A percentile compares a stretch with the other conserved stretches of the same genome.
Evolutionary conservation across 2,888 invertebrate species (phyloP).

Genomic region (Pachycephus smyrnensis): DNA sequence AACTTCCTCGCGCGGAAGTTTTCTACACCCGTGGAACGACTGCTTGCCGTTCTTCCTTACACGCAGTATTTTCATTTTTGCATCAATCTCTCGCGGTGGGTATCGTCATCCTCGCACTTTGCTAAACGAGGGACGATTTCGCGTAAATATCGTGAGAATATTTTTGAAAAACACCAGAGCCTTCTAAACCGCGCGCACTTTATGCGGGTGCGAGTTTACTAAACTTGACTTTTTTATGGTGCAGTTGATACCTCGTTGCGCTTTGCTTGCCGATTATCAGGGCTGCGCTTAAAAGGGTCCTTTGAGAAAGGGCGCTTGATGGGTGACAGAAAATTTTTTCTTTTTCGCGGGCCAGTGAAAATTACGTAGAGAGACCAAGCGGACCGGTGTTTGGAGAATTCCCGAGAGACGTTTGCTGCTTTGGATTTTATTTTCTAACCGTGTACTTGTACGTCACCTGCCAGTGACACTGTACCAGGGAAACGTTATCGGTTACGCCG

Average conservation of each 20-base stretch:
- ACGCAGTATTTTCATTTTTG: background rate
- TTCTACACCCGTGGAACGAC: conserved; percentile 36
- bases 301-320: background rate
- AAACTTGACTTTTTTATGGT: conserved; percentile 36
- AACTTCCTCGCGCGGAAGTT: conserved; percentile 30
- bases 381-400: background rate
- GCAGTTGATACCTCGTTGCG: conserved; percentile 42
- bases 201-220: conserved; percentile 30
- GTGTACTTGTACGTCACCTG: background rate
- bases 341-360: background rate
- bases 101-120: background rate
- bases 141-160: background rate
- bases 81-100: background rate
- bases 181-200: conserved; percentile 10
- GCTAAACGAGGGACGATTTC: background rate
- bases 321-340: background rate
- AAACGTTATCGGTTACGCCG: background rate
- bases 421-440: background rate
- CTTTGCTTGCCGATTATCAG: conserved; percentile 39
- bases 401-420: background rate
- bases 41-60: conserved; percentile 6
- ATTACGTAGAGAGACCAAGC: background rate
- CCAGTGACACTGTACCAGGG: background rate
- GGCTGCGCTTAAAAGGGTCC: conserved; percentile 19
- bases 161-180: background rate